These are phyloP conservation scores for Peromyscus leucopus DNA, from an alignment of 2,113 vertebrate genomes.

Conservation along the genomic window DNA sequence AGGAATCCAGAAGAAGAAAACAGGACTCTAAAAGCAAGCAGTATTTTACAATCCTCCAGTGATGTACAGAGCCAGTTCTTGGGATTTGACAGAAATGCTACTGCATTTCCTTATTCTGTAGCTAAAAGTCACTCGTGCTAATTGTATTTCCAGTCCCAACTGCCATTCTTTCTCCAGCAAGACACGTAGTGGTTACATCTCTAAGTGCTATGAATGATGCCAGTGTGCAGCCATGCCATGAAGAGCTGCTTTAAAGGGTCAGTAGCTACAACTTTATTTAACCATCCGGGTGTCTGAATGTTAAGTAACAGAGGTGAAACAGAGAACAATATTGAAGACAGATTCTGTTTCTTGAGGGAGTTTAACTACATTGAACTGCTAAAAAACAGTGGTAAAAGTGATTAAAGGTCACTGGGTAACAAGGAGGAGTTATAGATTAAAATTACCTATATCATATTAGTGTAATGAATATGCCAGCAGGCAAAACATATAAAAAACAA, in stretches of 20 bases:
- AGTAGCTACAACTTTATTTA: background rate
- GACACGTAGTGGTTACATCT: background rate
- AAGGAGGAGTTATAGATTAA: slow-evolving; percentile 54
- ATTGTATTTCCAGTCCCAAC: background rate
- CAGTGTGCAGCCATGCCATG: background rate
- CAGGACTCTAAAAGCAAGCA: background rate
- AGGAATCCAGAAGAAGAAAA: background rate
- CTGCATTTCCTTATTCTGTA: background rate
- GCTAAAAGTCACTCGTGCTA: background rate
- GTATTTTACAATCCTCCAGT: background rate
- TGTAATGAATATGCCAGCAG: slow-evolving; percentile 26
- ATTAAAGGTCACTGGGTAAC: slow-evolving; percentile 39
- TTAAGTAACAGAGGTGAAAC: background rate
- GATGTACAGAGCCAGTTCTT: background rate
- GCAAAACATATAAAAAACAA: slow-evolving; percentile 28
- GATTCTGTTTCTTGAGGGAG: background rate
- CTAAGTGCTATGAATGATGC: background rate
- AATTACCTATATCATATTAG: background rate
- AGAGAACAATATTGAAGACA: background rate
- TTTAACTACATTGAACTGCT: background rate
- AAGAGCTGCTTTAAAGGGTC: slow-evolving; percentile 17
- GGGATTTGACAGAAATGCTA: background rate
- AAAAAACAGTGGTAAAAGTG: background rate
- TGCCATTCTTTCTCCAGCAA: background rate
- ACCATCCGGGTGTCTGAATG: background rate